Evolutionary conservation across 2,888 invertebrate genomes (phyloP), one percentile per base, ranked within the genome.

Genomic region (Oscheius sp.): DNA sequence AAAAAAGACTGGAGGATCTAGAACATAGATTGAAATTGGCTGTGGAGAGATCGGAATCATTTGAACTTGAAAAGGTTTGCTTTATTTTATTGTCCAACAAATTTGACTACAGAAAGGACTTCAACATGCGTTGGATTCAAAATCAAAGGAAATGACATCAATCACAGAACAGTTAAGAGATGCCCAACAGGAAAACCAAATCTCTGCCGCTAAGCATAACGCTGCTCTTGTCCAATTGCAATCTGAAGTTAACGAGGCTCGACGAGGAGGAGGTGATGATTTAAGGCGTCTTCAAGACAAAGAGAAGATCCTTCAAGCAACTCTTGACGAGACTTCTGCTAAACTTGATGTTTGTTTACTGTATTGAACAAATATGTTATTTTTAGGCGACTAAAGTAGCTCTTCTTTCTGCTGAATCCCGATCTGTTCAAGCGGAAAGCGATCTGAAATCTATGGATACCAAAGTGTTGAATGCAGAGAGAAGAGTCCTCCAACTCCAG

Each of bases 381-480:
- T 65, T 61, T 39, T 37, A 42, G 53, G 61, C 64, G 15, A 48
- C 64, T 8, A 64, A 64, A 33, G 68, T 74, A 2, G 71, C 70
- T 25, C 66, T 78, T n/a, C 66, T 75, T 12, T 69, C 75, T n/a
- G 68, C 74, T 2, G 71, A 75, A 57, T 78, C 78, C 3, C 31
- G 69, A 39, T 71, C 71, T 4, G 66, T 67, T 23, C 75, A 78
- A 45, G 76, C 76, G n/a, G 78, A 78, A 63, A 66, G 58, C 23
- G 76, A 76, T 34, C 55, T 76, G 31, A 73, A 72, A 25, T 39
- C 63, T 2, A 8, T 69, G 23, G 74, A 74, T 17, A 31, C 34
- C 3, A 48, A 65, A 34, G 52, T 57, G 23, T 58, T 69, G 31
- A 66, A 52, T 39, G 61, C 69, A 10, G 72, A 71, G 20, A 57